Base-by-base conservation (phyloP, 2,888 invertebrate genomes). In the Caenorhabditis parvicauda region DNA sequence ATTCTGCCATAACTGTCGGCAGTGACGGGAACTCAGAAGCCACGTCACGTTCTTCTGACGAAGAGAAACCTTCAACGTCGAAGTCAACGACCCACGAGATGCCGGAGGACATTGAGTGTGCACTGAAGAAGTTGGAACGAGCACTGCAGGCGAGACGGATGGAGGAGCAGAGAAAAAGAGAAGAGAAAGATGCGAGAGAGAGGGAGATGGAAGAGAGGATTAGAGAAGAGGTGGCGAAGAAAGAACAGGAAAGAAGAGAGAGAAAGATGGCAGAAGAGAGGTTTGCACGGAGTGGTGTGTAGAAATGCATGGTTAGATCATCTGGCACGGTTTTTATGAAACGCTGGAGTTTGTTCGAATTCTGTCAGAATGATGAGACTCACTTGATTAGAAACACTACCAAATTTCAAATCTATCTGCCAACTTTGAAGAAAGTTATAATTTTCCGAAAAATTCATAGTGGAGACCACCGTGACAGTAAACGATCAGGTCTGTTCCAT, bases 1-100 rank as follows among this genome's bases (percentile, higher is more conserved):
- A 56, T 21, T 64, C 64, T 12, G 57, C 59, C 14, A 68, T 67
- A 46, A 52, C 62, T 12, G 67, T 59, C 54, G 68, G 65, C 19
- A 48, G 43, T 21, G 57, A 64, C 25, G 62, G n/a, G n/a, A n/a
- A n/a, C n/a, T n/a, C n/a, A n/a, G n/a, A n/a, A n/a, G n/a, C n/a
- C n/a, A n/a, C n/a, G n/a, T n/a, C n/a, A n/a, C n/a, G n/a, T n/a
- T n/a, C n/a, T n/a, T n/a, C n/a, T n/a, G 64, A 64, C 38, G 50
- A 54, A 25, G 42, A 38, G 38, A 53, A 51, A n/a, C 62, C 45
- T 38, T 49, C 51, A n/a, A 48, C 53, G 47, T 47, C 57, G 35
- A 48, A 45, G 19, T 46, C 57, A 3, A 49, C 51, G 7, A 49
- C 51, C 17, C 60, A 64, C 46, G 64, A 59, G 24, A 64, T 64